Evolutionary conservation across 2,888 invertebrate genomes (phyloP).

Genomic region (Elysia crispata): DNA sequence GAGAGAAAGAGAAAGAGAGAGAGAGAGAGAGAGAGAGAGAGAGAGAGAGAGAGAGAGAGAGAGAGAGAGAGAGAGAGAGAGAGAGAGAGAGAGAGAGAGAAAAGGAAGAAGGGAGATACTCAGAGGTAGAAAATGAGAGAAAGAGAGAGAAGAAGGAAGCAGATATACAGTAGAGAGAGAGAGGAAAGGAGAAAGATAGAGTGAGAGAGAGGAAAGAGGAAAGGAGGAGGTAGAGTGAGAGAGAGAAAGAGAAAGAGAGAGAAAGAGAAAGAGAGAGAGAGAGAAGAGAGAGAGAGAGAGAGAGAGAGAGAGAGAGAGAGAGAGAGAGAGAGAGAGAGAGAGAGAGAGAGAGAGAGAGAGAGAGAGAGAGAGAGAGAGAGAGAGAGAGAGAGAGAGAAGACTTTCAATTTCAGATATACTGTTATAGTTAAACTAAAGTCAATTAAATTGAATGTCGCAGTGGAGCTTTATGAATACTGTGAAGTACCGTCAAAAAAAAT

Average conservation of each 20-base stretch:
- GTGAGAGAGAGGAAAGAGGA: background rate
- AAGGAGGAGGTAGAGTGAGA: background rate
- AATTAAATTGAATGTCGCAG: too few species aligned
- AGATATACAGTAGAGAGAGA: background rate
- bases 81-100: background rate
- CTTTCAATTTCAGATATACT: too few species aligned
- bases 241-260: background rate
- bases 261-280: background rate
- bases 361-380: background rate
- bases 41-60: slow-evolving; percentile 37
- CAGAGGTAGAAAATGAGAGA: background rate
- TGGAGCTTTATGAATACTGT: too few species aligned
- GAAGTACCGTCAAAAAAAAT: too few species aligned
- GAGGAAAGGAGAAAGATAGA: background rate
- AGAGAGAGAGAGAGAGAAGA: slow-evolving; percentile 24
- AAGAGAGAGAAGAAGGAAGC: background rate
- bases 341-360: background rate
- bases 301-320: background rate
- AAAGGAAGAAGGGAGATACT: background rate
- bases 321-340: background rate
- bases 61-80: slow-evolving; percentile 6
- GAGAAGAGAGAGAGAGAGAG: background rate
- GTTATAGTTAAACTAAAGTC: too few species aligned
- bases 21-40: slow-evolving; percentile 18
- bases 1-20: too few species aligned